These are phyloP conservation scores for Champsocephalus esox DNA, from an alignment of 2,797 vertebrate genomes.

Conservation along the genomic window DNA sequence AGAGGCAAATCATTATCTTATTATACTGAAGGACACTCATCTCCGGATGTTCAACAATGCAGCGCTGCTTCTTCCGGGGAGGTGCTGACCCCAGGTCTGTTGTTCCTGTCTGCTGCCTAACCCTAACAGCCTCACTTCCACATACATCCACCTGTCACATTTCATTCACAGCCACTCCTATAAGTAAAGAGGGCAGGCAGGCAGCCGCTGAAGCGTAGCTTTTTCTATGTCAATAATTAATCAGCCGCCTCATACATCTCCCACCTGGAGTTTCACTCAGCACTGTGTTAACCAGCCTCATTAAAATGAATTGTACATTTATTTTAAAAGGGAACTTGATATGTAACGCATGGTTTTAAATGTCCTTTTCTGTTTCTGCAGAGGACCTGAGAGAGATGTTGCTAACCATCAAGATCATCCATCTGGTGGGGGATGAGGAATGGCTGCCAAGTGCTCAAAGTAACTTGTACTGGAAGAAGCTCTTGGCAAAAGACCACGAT, in stretches of 20 bases:
- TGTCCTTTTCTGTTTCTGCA: constrained; percentile 37
- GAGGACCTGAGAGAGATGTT: constrained; percentile 57
- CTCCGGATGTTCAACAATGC: constrained; percentile 6
- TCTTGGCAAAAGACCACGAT: constrained; percentile 59
- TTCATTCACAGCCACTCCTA: constrained; percentile 7
- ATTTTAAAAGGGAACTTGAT: background rate
- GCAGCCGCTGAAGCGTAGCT: constrained; percentile 10
- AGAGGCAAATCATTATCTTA: constrained; percentile 80
- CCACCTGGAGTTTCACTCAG: constrained; percentile 26
- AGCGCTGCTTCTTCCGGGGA: constrained; percentile 1
- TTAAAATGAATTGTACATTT: background rate
- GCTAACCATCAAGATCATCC: constrained; percentile 81
- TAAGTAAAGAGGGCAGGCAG: constrained; percentile 12
- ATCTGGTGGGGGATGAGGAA: constrained; percentile 84
- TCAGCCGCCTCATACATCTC: constrained; percentile 2
- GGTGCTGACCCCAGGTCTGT: constrained; percentile 48
- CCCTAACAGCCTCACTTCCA: background rate
- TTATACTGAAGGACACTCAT: constrained; percentile 53
- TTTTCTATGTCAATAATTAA: constrained; percentile 40
- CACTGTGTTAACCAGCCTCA: background rate
- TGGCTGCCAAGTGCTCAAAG: constrained; percentile 84
- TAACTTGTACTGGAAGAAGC: constrained; percentile 87
- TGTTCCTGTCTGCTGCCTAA: constrained; percentile 1
- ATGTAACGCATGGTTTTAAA: constrained; percentile 1
- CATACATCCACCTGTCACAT: constrained; percentile 14